A percentile compares a stretch with the other conserved stretches of the same genome.
Evolutionary conservation across 2,888 invertebrate genomes (phyloP).

Genomic region (Noctua janthina): DNA sequence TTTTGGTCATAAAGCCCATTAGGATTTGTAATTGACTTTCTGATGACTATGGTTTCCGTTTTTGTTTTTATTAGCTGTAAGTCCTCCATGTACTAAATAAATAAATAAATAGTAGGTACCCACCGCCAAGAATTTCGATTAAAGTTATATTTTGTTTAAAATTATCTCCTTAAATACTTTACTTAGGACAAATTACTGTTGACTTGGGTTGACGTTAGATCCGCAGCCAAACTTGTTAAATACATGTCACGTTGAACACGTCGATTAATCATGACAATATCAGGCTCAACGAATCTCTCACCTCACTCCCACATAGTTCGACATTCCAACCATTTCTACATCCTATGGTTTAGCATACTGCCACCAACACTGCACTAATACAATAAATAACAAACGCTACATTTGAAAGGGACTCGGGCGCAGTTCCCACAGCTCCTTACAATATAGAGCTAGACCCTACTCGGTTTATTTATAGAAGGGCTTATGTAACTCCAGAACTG

Average conservation of each 20-base stretch:
- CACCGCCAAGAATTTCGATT: not conserved
- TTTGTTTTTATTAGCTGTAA: too few relatives aligned
- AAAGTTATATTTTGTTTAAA: not conserved
- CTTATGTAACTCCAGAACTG: slow-evolving; percentile 39
- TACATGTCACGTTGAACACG: slow-evolving; percentile 28
- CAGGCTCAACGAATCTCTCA: slow-evolving; percentile 42
- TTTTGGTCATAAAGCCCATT: too few relatives aligned
- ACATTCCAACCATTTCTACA: slow-evolving; percentile 66
- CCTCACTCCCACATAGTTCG: slow-evolving; percentile 56
- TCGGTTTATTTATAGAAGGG: slow-evolving; percentile 45
- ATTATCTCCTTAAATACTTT: not conserved
- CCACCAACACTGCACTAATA: slow-evolving; percentile 51
- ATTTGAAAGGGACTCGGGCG: slow-evolving; percentile 82
- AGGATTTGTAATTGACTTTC: too few relatives aligned
- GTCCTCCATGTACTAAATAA: too few relatives aligned
- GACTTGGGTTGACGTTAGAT: slow-evolving; percentile 17
- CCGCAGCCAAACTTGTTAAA: not conserved
- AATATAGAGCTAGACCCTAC: slow-evolving; percentile 70
- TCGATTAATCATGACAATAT: slow-evolving; percentile 54
- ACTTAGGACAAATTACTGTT: not conserved
- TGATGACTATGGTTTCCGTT: too few relatives aligned
- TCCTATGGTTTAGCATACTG: slow-evolving; percentile 65
- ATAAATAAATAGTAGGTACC: too few relatives aligned
- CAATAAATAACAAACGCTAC: slow-evolving; percentile 76
- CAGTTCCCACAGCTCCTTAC: slow-evolving; percentile 85